Base-by-base conservation (phyloP, 2,113 vertebrate species). In the Sceloporus undulatus region DNA sequence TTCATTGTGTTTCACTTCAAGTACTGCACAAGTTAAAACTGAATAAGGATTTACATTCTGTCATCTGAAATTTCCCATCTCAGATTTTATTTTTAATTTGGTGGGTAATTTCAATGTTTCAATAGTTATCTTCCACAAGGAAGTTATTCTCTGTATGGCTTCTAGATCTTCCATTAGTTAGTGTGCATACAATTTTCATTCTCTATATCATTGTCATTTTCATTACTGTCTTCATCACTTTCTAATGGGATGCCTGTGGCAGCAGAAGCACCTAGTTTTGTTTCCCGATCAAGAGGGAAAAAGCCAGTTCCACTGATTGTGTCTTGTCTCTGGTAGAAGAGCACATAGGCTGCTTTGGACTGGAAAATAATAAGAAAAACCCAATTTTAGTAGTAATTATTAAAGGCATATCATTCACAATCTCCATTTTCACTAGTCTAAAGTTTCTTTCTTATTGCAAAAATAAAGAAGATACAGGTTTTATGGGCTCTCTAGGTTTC, bases 291-390 rank as follows among this genome's bases (percentile, higher is more conserved):
- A 74, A 99, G 97, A 87, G 98, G 97, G 27, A 99, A 99, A 97
- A 98, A 99, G 89, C 98, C 98, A 42, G 99, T 99, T 93, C 99
- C 98, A 93, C 98, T 98, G 91, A 99, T 97, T 0, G 98, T 99
- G 95, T 99, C 98, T 93, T 98, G 97, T 38, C 99, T 98, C 97
- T 99, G 98, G 95, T 99, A 99, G 97, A 99, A 99, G 77, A 99
- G 97, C 87, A 99, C 99, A 42, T 99, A 99, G 0, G 98, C 98
- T 62, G 99, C 99, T 97, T 99, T 99, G 94, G 99, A 99, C 99
- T 99, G 95, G 62, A 79, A 80, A 90, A 95, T 29, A 92, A 79
- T n/a, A 9, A 25, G 87, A 2, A 91, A 90, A 29, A 94, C 56
- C 90, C 40, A 23, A 75, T 89, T 89, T 93, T 82, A 82, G 84